These are phyloP conservation scores for Mungos mungo DNA, from an alignment of 2,113 vertebrate species.

Conservation along the genomic window DNA sequence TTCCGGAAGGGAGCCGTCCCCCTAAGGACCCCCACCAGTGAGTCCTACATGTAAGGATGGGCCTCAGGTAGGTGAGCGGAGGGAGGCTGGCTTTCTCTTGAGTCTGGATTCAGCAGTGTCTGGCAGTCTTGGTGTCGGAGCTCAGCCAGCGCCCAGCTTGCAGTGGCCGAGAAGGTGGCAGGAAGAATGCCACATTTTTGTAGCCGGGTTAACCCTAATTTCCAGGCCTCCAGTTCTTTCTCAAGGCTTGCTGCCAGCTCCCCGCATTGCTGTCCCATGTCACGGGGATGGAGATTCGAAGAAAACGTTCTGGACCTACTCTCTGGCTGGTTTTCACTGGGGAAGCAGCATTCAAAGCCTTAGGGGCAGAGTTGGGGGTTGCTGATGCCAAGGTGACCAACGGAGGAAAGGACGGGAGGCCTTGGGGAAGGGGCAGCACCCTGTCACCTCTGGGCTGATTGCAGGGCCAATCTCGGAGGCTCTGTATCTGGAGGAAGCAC, in stretches of 20 bases:
- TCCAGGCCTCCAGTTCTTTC: background rate
- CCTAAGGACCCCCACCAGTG: fast-evolving
- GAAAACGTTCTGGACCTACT: background rate
- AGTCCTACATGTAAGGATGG: background rate
- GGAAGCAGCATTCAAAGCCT: background rate
- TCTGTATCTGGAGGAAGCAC: background rate
- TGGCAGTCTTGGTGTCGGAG: too few relatives aligned
- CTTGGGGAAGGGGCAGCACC: background rate
- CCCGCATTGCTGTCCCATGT: background rate
- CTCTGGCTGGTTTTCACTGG: background rate
- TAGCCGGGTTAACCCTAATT: background rate
- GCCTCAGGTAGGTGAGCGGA: background rate
- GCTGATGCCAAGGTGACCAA: background rate
- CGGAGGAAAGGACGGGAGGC: background rate
- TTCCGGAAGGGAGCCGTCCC: background rate
- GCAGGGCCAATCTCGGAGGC: background rate
- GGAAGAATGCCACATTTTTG: background rate
- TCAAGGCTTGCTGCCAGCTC: background rate
- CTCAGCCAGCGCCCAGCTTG: background rate
- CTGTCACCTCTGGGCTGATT: fast-evolving
- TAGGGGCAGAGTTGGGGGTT: background rate
- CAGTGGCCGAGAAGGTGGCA: background rate
- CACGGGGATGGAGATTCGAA: background rate
- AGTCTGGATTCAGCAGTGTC: background rate
- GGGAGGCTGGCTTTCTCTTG: background rate